Base-by-base conservation (phyloP, 1,140 invertebrate genomes). In the Trichonephila clavata region DNA sequence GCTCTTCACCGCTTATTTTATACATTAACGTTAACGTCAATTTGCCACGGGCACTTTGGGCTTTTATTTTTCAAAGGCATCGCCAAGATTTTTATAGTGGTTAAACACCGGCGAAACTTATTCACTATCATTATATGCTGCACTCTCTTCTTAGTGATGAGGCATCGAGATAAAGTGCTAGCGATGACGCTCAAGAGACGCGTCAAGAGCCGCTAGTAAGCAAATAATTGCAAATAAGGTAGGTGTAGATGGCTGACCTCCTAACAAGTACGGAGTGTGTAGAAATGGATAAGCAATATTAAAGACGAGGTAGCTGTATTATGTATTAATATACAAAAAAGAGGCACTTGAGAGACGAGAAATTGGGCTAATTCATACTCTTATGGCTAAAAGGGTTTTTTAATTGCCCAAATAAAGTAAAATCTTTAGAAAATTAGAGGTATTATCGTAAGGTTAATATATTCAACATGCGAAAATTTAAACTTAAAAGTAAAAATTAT, bases 1-100 rank as follows among this genome's bases (percentile, higher is more conserved):
- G 50, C 89, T 90, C 89, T 60, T 39, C 89, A 59, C 68, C 89
- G 89, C 71, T 90, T 90, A 90, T 90, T 90, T 90, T 90, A 90
- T 90, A 90, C 89, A 90, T 90, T 90, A 90, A 39, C 57, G 89
- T 81, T 81, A 90, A 68, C 39, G 89, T 59, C 71, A 90, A 90
- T 90, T 90, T 90, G 89, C 68, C 50, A 81, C 50, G 89, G 59
- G 89, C 87, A 89, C 87, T 89, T 89, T 71, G 57, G 84, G 24
- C 27, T 27, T 20, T 32, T 60, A 27, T 60, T 60, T 32, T 77
- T 77, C 27, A 43, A 83, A 32, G 57, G 50, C 84, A 32, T 32
- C 32, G 63, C 32, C 63, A 39, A 16, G 27, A 68, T 43, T 88
- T 88, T 68, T 68, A 88, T 65, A 88, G 86, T 71, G 63, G 59